phyloP scores from a whole-genome alignment of 1,140 invertebrate genomes.

The Aporrectodea caliginosa region DNA sequence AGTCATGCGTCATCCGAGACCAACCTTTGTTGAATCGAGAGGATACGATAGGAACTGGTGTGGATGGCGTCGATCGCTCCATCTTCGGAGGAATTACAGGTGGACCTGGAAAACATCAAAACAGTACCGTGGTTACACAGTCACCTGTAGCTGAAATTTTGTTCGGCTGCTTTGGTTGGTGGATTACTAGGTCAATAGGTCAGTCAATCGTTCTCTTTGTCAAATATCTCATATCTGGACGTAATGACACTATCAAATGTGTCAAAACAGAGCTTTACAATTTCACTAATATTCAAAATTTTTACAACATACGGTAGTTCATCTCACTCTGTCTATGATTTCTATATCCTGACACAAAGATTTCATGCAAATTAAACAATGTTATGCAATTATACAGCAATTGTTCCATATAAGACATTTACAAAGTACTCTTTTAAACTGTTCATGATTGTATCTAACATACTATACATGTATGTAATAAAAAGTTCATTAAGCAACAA shows the following conservation, averaged over 20 bases:
- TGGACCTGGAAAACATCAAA: not conserved
- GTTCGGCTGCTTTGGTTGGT: not conserved
- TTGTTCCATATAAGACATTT: too few species aligned
- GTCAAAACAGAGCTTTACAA: too few species aligned
- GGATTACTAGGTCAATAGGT: not conserved
- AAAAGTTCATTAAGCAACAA: not conserved
- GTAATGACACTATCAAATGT: too few species aligned
- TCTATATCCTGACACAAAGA: too few species aligned
- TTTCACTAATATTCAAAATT: too few species aligned
- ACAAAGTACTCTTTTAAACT: too few species aligned
- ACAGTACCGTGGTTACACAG: not conserved
- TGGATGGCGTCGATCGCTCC: conserved; percentile 10
- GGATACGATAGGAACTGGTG: not conserved
- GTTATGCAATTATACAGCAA: too few species aligned
- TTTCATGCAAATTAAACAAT: too few species aligned
- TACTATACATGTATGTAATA: not conserved
- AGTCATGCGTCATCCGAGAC: too few species aligned
- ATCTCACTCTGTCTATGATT: too few species aligned
- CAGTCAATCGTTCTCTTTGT: not conserved
- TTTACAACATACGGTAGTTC: too few species aligned
- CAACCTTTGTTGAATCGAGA: not conserved
- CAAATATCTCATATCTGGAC: not conserved
- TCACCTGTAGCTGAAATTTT: not conserved
- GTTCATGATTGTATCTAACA: not conserved
- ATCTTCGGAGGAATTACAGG: conserved; percentile 6